Base-by-base conservation (phyloP, 2,888 invertebrate species). In the Azorinus chamasolen region DNA sequence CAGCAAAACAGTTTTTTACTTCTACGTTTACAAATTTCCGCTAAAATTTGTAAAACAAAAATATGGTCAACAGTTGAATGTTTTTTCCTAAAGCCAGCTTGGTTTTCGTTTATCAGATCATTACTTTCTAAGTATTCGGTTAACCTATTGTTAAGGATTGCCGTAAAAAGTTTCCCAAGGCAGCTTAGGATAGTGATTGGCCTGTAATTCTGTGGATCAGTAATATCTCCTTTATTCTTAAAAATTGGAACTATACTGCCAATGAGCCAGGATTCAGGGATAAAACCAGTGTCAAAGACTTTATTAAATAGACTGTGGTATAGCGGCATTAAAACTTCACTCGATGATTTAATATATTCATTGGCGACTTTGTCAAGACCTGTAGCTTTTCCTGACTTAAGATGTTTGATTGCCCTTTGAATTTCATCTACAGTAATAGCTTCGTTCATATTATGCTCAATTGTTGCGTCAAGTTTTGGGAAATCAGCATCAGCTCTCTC, bases 81-180 rank as follows among this genome's bases (percentile, higher is more conserved):
- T 8, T 54, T 14, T 41, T 63, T 48, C n/a, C 68, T 61, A 27
- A 69, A 69, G 6, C 68, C 74, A 25, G 51, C 51, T 43, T 69
- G 50, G 20, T 61, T 64, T 50, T 71, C 57, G 14, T 62, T 14
- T 25, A 71, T 27, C 4, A 62, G 12, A 37, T 62, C 41, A 41
- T 45, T 37, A 5, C 55, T 16, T 3, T 70, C 62, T 16, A 64
- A n/a, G 43, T 50, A 71, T 1, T 8, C 22, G 4, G 46, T 65
- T 18, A 72, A 25, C 22, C 71, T 57, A 6, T 20, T 16, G 27
- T 71, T 71, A 27, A 71, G 46, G 10, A 57, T 37, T 41, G 64
- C 18, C 12, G 72, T 65, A 27, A 72, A 72, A 6, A 72, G 41
- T 64, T 71, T 72, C 3, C 72, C 72, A 10, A 65, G 48, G 18